A percentile compares a stretch with the other conserved stretches of the same genome.
phyloP scores from a whole-genome alignment of 2,113 vertebrate species.

The Chaenocephalus aceratus region DNA sequence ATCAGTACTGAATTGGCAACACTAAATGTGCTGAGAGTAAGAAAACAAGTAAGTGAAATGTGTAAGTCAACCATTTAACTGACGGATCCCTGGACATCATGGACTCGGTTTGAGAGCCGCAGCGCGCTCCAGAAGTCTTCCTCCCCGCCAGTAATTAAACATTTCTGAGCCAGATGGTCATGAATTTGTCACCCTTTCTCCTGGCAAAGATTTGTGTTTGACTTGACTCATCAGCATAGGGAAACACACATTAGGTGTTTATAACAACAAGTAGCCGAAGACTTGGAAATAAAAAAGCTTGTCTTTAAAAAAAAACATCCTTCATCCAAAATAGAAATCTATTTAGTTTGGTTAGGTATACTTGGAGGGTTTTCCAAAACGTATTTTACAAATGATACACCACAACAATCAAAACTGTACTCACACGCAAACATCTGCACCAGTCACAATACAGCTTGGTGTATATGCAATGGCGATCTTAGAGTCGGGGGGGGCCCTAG shows the following conservation, averaged over 20 bases:
- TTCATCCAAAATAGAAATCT: too few relatives aligned
- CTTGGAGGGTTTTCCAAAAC: too few relatives aligned
- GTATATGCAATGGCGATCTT: too few relatives aligned
- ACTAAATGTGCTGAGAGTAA: neutral
- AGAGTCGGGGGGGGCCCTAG: too few relatives aligned
- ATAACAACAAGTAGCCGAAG: neutral
- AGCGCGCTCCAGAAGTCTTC: constrained; percentile 15
- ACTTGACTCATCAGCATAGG: constrained; percentile 37
- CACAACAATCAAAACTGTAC: too few relatives aligned
- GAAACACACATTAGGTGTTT: constrained; percentile 19
- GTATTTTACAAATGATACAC: too few relatives aligned
- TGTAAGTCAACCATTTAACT: neutral
- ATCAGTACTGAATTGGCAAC: neutral
- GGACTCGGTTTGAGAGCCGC: neutral
- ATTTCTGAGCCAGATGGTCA: constrained; percentile 58
- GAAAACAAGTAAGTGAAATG: neutral
- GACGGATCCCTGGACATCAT: neutral
- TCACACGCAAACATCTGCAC: too few relatives aligned
- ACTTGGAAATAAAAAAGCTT: neutral
- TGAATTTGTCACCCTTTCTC: constrained; percentile 29
- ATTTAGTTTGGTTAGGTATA: too few relatives aligned
- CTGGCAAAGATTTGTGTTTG: constrained; percentile 32
- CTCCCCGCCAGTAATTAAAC: constrained; percentile 37
- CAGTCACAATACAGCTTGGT: too few relatives aligned
- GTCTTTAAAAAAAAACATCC: too few relatives aligned